A percentile compares a stretch with the other conserved stretches of the same genome.
These are phyloP conservation scores for Nyctalus aviator DNA, from an alignment of 2,797 vertebrate genomes.

Conservation along the genomic window DNA sequence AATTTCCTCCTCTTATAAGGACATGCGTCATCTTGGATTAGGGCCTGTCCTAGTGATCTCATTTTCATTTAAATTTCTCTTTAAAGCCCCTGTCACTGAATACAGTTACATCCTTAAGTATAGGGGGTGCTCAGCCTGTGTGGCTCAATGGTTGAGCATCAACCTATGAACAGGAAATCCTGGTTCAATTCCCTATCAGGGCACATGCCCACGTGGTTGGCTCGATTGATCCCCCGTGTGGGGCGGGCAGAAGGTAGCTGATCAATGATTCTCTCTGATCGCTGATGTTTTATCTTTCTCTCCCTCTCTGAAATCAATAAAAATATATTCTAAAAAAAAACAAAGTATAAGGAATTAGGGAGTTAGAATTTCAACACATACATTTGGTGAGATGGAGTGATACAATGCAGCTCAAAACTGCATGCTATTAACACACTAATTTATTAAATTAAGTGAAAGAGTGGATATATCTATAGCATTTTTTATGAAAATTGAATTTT, in stretches of 20 bases:
- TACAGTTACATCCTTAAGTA: not conserved
- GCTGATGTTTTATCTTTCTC: no score
- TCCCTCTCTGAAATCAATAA: no score
- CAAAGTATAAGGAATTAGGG: not conserved
- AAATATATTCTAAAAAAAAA: no score
- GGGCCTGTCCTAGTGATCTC: not conserved
- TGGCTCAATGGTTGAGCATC: no score
- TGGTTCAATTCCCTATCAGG: no score
- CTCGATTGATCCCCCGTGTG: no score
- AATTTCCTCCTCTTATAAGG: not conserved
- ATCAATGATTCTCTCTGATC: no score
- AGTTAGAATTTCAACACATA: not conserved
- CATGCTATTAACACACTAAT: not conserved
- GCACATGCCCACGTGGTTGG: no score
- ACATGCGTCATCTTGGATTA: not conserved
- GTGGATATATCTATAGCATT: not conserved
- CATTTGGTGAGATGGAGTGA: not conserved
- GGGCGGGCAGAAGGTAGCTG: no score
- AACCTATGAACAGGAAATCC: no score
- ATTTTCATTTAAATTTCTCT: slow-evolving; percentile 24
- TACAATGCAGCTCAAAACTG: not conserved
- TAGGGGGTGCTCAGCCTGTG: no score
- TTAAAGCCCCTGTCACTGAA: not conserved
- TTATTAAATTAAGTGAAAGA: not conserved
- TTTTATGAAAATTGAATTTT: slow-evolving; percentile 24